Conservation (phyloP, 2,888 invertebrate genomes). For the Drosophila kuntzei region DNA sequence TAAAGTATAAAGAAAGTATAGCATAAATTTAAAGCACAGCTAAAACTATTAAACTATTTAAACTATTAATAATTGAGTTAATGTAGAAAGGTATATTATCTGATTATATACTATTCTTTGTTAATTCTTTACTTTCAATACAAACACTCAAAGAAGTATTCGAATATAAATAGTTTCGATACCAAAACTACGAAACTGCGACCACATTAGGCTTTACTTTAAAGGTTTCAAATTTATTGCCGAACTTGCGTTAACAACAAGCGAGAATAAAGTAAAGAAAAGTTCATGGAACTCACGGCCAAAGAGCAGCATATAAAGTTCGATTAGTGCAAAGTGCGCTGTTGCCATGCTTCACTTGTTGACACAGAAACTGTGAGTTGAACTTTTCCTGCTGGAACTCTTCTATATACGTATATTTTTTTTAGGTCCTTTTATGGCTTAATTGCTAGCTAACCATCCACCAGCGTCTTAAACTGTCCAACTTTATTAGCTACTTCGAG, state of each 20-base stretch:
- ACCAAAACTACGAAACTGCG: constrained; percentile 15
- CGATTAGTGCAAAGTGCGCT: constrained; percentile 67
- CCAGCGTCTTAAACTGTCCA: constrained; percentile 53
- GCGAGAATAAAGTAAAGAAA: constrained; percentile 30
- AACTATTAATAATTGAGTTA: neutral
- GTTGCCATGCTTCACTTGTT: constrained; percentile 58
- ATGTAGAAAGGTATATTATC: neutral
- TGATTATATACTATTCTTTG: neutral
- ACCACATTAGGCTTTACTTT: constrained; percentile 34
- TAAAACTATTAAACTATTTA: too few relatives aligned
- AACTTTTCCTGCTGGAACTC: constrained; percentile 34
- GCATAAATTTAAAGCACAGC: too few relatives aligned
- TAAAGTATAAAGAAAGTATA: too few relatives aligned
- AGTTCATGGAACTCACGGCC: constrained; percentile 49
- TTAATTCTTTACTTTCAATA: neutral
- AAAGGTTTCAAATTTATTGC: constrained; percentile 55
- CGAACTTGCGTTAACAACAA: constrained; percentile 23
- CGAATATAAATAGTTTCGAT: constrained; percentile 38
- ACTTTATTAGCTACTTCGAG: constrained; percentile 65
- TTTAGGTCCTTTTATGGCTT: constrained; percentile 54
- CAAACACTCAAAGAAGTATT: neutral
- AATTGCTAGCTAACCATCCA: constrained; percentile 50
- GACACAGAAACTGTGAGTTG: constrained; percentile 37
- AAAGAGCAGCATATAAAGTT: constrained; percentile 65
- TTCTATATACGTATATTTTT: constrained; percentile 10